Conservation (phyloP, 1,140 invertebrate genomes). For the Leptoteleia sp. region DNA sequence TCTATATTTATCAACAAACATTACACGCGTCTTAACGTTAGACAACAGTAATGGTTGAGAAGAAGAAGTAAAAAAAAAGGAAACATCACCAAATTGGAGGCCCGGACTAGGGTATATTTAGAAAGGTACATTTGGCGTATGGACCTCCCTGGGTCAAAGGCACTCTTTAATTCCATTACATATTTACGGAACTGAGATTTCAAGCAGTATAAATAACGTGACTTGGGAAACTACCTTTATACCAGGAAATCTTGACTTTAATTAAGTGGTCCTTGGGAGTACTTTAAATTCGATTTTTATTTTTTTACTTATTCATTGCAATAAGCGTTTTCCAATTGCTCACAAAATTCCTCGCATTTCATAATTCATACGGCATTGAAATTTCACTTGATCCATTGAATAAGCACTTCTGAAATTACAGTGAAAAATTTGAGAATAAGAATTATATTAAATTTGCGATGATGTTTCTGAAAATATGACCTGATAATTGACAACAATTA, state of each 20-base stretch:
- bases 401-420: too few species aligned
- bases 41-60: conserved; percentile 30
- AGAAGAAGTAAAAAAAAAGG: conserved; percentile 13
- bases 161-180: conserved; percentile 48
- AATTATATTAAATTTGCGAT: too few species aligned
- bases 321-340: background rate
- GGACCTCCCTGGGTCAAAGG: conserved; percentile 51
- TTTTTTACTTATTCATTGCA: background rate
- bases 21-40: conserved; percentile 16
- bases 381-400: too few species aligned
- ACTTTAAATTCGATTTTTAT: background rate
- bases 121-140: conserved; percentile 47
- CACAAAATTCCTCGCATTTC: background rate
- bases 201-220: conserved; percentile 48
- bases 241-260: conserved; percentile 10
- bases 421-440: too few species aligned
- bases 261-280: background rate
- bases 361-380: background rate
- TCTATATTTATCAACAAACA: conserved; percentile 39
- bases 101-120: conserved; percentile 51
- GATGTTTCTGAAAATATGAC: too few species aligned
- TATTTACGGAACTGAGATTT: conserved; percentile 54
- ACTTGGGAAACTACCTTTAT: conserved; percentile 22
- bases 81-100: conserved; percentile 19
- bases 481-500: too few species aligned